phyloP scores from a whole-genome alignment of 1,140 invertebrate genomes.

The Eupeodes corollae region DNA sequence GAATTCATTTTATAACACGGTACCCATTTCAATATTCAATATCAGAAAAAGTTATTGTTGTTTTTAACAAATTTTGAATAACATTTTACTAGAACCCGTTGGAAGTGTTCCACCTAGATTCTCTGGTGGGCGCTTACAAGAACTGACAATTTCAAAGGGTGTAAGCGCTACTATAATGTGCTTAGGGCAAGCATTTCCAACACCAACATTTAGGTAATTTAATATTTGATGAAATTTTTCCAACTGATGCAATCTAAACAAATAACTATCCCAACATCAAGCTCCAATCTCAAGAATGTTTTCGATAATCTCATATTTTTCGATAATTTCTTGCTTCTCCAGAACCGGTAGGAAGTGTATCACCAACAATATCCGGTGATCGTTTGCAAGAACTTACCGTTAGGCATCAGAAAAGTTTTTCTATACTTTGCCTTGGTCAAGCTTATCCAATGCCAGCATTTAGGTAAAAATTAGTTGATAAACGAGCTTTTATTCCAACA shows the following conservation, averaged over 20 bases:
- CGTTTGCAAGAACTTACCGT: constrained; percentile 42
- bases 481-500: background rate
- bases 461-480: constrained; percentile 39
- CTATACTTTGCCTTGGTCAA: constrained; percentile 49
- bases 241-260: background rate
- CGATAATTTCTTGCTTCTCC: constrained; percentile 16
- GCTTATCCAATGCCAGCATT: constrained; percentile 49
- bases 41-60: background rate
- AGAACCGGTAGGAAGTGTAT: constrained; percentile 57
- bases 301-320: background rate
- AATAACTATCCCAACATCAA: background rate
- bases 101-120: constrained; percentile 53
- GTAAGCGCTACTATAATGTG: constrained; percentile 42
- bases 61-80: background rate
- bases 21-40: no score
- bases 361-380: constrained; percentile 49
- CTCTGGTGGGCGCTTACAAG: constrained; percentile 28
- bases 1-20: no score
- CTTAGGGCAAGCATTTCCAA: constrained; percentile 45
- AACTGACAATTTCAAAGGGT: constrained; percentile 25
- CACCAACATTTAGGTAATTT: constrained; percentile 42
- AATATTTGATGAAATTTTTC: constrained; percentile 2
- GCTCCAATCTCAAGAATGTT: background rate
- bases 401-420: constrained; percentile 32
- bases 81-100: constrained; percentile 45